These are phyloP conservation scores for Callinectes sapidus DNA, from an alignment of 2,888 invertebrate species.

Conservation along the genomic window DNA sequence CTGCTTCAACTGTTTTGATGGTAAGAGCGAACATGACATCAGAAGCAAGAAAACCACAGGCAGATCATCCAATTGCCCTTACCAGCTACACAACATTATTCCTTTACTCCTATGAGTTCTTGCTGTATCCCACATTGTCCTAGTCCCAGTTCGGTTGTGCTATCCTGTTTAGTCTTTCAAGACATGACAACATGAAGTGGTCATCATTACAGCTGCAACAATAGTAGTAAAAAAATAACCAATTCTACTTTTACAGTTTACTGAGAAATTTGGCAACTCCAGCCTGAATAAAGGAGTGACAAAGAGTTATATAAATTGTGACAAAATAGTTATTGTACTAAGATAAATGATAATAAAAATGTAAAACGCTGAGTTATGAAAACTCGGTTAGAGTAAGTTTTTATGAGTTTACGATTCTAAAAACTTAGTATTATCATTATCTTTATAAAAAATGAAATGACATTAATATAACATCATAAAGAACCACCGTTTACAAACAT, in stretches of 20 bases:
- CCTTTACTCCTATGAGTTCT: no score
- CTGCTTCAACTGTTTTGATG: no score
- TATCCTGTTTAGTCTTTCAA: no score
- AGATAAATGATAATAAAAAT: not conserved
- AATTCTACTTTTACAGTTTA: not conserved
- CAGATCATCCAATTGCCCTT: no score
- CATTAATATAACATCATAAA: conserved; percentile 1
- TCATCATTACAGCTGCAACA: no score
- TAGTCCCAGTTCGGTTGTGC: no score
- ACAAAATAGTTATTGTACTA: conserved; percentile 2
- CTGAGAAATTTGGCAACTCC: not conserved
- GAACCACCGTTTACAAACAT: not conserved
- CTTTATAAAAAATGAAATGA: not conserved
- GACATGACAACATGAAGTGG: no score
- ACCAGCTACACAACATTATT: no score
- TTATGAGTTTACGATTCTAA: not conserved
- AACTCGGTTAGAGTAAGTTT: not conserved
- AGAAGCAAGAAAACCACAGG: no score
- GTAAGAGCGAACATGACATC: no score
- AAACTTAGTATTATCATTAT: no score
- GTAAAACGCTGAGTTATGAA: not conserved
- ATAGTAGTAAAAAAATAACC: not conserved
- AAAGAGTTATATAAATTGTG: not conserved
- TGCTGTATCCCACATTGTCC: no score
- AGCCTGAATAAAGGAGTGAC: not conserved